Conservation (phyloP, 2,888 invertebrate species). For the Amblyjoppa proteus region DNA sequence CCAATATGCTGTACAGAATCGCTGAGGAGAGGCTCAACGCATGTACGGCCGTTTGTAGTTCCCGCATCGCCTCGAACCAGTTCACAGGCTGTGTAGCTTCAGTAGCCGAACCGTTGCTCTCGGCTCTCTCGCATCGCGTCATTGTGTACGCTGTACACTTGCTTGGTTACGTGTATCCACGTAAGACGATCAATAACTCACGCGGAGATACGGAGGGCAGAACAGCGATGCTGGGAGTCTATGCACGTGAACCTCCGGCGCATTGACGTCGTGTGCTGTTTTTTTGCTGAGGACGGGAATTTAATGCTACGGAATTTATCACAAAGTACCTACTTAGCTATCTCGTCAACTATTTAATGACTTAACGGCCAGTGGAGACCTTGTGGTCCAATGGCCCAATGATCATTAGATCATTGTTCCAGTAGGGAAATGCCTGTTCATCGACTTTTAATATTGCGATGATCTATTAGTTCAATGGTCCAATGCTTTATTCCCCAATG, state of each 20-base stretch:
- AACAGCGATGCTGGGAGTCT: conserved; percentile 1
- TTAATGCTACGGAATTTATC: not conserved
- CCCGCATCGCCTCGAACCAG: conserved; percentile 12
- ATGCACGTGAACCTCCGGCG: not conserved
- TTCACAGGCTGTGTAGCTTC: conserved; percentile 4
- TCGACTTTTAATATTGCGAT: not conserved
- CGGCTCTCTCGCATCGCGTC: not conserved
- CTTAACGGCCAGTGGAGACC: not conserved
- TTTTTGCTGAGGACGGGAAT: not conserved
- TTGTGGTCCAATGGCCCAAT: not conserved
- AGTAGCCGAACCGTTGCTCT: conserved; percentile 13
- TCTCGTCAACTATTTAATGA: not conserved
- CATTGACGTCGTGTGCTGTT: not conserved
- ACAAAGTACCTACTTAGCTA: not conserved
- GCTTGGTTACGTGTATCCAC: conserved; percentile 21
- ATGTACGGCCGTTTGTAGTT: conserved; percentile 17
- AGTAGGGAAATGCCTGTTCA: not conserved
- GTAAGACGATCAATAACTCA: conserved; percentile 51
- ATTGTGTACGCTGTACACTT: conserved; percentile 1
- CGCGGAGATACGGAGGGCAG: conserved; percentile 17
- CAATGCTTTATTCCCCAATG: too few species aligned
- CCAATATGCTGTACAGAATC: not conserved
- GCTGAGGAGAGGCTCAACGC: conserved; percentile 8
- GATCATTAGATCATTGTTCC: not conserved
- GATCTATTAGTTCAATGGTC: too few species aligned